phyloP scores from a whole-genome alignment of 1,140 invertebrate genomes.

The Anoplophora glabripennis region DNA sequence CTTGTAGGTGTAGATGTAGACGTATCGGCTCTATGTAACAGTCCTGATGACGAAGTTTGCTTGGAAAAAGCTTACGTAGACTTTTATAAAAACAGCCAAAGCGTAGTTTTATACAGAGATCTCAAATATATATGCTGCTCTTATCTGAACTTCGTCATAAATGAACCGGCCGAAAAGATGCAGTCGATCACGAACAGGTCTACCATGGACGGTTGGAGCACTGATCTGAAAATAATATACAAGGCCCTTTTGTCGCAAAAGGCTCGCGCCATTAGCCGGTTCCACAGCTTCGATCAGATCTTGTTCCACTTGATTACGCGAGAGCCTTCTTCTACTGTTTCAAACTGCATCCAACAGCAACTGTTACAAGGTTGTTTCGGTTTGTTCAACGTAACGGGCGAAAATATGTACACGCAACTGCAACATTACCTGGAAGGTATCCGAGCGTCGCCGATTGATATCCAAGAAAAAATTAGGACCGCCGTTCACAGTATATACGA shows the following conservation, averaged over 20 bases:
- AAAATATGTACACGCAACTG: constrained; percentile 45
- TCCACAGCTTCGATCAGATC: constrained; percentile 45
- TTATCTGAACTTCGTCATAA: constrained; percentile 40
- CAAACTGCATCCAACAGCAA: constrained; percentile 55
- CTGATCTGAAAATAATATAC: constrained; percentile 32
- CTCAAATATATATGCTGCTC: constrained; percentile 30
- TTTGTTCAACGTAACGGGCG: constrained; percentile 49
- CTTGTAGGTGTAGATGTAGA: constrained; percentile 30
- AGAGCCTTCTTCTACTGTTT: constrained; percentile 27
- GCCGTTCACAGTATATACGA: constrained; percentile 52
- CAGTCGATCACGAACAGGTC: constrained; percentile 9
- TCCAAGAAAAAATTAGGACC: constrained; percentile 49
- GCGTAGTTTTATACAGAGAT: constrained; percentile 18
- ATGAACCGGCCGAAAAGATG: constrained; percentile 37
- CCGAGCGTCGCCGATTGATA: constrained; percentile 44
- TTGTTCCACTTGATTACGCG: constrained; percentile 23
- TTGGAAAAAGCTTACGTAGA: constrained; percentile 44
- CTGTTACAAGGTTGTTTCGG: constrained; percentile 61
- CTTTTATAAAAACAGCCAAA: constrained; percentile 33
- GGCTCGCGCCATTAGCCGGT: constrained; percentile 51
- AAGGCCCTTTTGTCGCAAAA: constrained; percentile 52
- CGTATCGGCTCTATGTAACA: constrained; percentile 9
- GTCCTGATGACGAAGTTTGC: constrained; percentile 42
- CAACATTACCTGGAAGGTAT: constrained; percentile 55
- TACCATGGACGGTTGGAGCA: constrained; percentile 37